A percentile compares a stretch with the other conserved stretches of the same genome.
phyloP scores from a whole-genome alignment of 2,888 invertebrate genomes.

The Pyrrhosoma nymphula region DNA sequence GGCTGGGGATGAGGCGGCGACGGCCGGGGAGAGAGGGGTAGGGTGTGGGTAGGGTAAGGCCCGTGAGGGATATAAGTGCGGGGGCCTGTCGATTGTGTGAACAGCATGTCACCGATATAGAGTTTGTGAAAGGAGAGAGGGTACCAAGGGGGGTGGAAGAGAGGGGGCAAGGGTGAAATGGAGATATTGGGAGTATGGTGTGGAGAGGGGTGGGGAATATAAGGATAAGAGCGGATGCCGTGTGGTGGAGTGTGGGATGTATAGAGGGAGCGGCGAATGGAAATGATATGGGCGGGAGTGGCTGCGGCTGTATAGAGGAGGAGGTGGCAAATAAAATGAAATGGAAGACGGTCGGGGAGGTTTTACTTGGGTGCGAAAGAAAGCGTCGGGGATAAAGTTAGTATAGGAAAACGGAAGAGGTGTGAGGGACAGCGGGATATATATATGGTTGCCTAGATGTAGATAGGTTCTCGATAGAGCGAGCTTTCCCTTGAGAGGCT shows the following conservation, averaged over 20 bases:
- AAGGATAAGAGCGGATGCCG: neutral
- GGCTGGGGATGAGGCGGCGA: no score
- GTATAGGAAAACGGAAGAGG: neutral
- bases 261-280: neutral
- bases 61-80: neutral
- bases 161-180: neutral
- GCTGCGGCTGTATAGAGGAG: neutral
- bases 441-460: neutral
- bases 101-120: constrained; percentile 58
- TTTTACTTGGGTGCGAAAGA: neutral
- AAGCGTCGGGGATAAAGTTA: neutral
- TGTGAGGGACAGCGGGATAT: neutral
- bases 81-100: constrained; percentile 54
- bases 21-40: neutral
- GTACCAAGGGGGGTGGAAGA: neutral
- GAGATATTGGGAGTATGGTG: neutral
- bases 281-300: neutral
- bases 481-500: neutral
- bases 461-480: no score
- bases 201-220: neutral
- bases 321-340: neutral
- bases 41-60: neutral
- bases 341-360: neutral
- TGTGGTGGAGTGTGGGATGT: neutral
- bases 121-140: constrained; percentile 29